Evolutionary conservation across 2,113 vertebrate genomes (phyloP).

Genomic region (Laterallus jamaicensis): DNA sequence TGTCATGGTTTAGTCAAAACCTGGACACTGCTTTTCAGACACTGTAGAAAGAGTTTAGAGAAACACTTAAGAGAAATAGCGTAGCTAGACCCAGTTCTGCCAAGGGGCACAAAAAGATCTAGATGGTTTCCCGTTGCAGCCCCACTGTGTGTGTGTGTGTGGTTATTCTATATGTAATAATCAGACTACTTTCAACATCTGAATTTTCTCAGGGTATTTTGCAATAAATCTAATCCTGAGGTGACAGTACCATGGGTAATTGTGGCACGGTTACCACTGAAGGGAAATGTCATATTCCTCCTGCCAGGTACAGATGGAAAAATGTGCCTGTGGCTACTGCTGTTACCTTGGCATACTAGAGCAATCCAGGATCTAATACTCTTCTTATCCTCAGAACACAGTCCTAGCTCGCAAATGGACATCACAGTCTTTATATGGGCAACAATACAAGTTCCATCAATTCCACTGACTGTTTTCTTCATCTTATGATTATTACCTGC

Average conservation of each 20-base stretch:
- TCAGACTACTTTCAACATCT: not conserved
- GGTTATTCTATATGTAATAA: not conserved
- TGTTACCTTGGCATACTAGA: slow-evolving; percentile 34
- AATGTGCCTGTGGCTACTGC: slow-evolving; percentile 53
- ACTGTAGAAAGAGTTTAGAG: not conserved
- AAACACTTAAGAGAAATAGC: not conserved
- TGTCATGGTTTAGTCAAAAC: no score
- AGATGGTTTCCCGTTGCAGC: not conserved
- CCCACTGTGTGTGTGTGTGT: not conserved
- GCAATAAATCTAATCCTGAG: not conserved
- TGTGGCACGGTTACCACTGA: slow-evolving; percentile 2
- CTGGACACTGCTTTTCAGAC: not conserved
- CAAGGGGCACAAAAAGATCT: not conserved
- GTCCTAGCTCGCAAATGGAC: not conserved
- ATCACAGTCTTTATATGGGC: not conserved
- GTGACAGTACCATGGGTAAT: not conserved
- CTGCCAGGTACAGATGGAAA: slow-evolving; percentile 56
- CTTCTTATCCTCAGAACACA: not conserved
- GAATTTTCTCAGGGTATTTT: not conserved
- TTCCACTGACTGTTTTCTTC: not conserved
- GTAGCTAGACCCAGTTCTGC: not conserved
- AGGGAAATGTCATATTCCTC: slow-evolving; percentile 8
- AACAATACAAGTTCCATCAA: not conserved
- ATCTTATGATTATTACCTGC: not conserved
- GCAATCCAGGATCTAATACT: not conserved